A percentile compares a stretch with the other conserved stretches of the same genome.
phyloP scores from a whole-genome alignment of 2,797 vertebrate genomes.

The Sebastes minor region DNA sequence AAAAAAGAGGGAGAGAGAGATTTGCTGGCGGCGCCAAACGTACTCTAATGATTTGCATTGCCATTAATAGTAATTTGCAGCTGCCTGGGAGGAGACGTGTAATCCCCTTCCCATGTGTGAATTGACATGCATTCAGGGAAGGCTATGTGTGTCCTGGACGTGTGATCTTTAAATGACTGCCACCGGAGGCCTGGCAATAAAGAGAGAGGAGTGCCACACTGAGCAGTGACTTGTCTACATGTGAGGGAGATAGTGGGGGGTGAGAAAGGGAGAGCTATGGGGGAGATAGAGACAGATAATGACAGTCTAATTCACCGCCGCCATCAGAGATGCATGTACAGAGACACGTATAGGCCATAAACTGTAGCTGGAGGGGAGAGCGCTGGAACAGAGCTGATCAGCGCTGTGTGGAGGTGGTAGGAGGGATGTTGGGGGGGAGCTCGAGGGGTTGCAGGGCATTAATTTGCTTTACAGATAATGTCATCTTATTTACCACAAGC shows the following conservation, averaged over 20 bases:
- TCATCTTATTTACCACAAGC: slow-evolving; percentile 51
- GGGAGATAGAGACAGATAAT: slow-evolving; percentile 73
- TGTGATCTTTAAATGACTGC: slow-evolving; percentile 88
- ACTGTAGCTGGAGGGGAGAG: slow-evolving; percentile 68
- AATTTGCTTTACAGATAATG: slow-evolving; percentile 69
- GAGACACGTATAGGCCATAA: slow-evolving; percentile 56
- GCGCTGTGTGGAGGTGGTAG: slow-evolving; percentile 69
- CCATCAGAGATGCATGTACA: slow-evolving; percentile 64
- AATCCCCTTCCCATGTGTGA: slow-evolving; percentile 83
- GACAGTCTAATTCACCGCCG: slow-evolving; percentile 68
- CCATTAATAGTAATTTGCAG: slow-evolving; percentile 83
- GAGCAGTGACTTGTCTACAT: slow-evolving; percentile 55
- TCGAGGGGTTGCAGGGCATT: slow-evolving; percentile 59
- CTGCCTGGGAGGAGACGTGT: slow-evolving; percentile 77
- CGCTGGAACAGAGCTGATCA: slow-evolving; percentile 65
- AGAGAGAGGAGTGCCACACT: slow-evolving; percentile 61
- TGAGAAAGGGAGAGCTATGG: slow-evolving; percentile 43
- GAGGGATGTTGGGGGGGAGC: slow-evolving; percentile 16
- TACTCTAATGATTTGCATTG: slow-evolving; percentile 81
- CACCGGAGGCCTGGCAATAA: slow-evolving; percentile 81
- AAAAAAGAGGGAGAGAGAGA: slow-evolving; percentile 40
- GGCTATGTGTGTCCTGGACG: slow-evolving; percentile 74
- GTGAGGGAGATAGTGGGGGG: slow-evolving; percentile 21
- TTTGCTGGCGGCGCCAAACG: slow-evolving; percentile 67
- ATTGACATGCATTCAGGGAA: slow-evolving; percentile 80